These are phyloP conservation scores for Notodonta ziczac DNA, from an alignment of 2,888 invertebrate genomes.

Conservation along the genomic window DNA sequence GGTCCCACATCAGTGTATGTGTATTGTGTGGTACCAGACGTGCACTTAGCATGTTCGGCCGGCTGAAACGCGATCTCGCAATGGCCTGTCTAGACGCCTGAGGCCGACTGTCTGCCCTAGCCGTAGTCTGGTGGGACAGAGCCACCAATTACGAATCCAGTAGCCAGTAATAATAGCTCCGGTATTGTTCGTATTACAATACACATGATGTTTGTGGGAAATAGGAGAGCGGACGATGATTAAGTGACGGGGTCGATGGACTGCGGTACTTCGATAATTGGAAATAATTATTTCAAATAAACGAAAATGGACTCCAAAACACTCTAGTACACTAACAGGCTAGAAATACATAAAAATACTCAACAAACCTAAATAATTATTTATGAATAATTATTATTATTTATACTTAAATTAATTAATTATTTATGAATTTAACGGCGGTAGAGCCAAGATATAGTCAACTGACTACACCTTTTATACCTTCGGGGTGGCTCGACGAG, in stretches of 20 bases:
- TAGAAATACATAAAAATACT: too few relatives aligned
- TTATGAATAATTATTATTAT: too few relatives aligned
- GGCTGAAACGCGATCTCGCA: constrained; percentile 80
- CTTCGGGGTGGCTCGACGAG: too few relatives aligned
- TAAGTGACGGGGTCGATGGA: constrained; percentile 23
- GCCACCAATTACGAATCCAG: constrained; percentile 66
- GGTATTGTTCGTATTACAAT: constrained; percentile 49
- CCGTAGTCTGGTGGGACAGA: constrained; percentile 59
- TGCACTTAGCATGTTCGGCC: constrained; percentile 78
- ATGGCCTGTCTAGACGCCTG: constrained; percentile 73
- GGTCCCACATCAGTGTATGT: constrained; percentile 38
- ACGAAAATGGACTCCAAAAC: too few relatives aligned
- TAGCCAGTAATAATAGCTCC: constrained; percentile 40
- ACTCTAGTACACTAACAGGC: background rate
- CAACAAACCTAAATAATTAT: too few relatives aligned
- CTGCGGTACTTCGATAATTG: background rate
- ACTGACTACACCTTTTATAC: too few relatives aligned
- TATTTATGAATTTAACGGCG: too few relatives aligned
- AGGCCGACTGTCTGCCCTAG: constrained; percentile 68
- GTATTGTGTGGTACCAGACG: constrained; percentile 66
- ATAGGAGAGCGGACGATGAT: constrained; percentile 34
- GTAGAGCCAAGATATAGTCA: too few relatives aligned
- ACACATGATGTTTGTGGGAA: constrained; percentile 22
- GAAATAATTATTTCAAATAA: too few relatives aligned
- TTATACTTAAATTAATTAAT: too few relatives aligned